These are phyloP conservation scores for Sminthurinus signatus DNA, from an alignment of 1,140 invertebrate species.

Conservation along the genomic window DNA sequence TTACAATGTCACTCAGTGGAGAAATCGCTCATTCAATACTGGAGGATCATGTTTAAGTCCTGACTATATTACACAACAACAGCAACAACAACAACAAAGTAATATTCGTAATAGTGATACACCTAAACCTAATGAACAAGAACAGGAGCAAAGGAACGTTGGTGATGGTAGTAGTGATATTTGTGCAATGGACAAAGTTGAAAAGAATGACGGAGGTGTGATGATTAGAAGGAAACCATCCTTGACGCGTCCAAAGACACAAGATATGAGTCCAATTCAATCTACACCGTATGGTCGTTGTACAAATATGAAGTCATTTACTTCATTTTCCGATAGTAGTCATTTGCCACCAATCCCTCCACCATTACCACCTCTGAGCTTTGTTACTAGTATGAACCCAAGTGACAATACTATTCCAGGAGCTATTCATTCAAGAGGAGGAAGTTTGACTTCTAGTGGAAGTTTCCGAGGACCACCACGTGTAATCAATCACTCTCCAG, in stretches of 20 bases:
- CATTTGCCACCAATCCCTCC: conserved; percentile 32
- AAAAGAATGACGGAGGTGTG: conserved; percentile 5
- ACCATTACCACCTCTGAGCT: conserved; percentile 26
- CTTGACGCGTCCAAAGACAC: conserved; percentile 11
- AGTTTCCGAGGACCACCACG: neutral
- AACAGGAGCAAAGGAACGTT: neutral
- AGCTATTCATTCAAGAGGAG: neutral
- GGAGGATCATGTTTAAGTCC: neutral
- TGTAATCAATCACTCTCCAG: conserved; percentile 5
- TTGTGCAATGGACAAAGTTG: conserved; percentile 2
- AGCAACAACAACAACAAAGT: neutral
- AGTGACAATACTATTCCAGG: neutral
- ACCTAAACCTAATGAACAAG: neutral
- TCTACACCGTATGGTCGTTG: conserved; percentile 1
- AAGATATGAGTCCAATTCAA: conserved; percentile 8
- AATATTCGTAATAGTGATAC: neutral
- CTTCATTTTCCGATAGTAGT: neutral
- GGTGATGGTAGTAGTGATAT: too few species aligned
- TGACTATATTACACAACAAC: neutral
- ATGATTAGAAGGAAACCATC: conserved; percentile 12
- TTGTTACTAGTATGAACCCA: conserved; percentile 8
- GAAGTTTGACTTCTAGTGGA: conserved; percentile 2
- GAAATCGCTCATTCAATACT: conserved; percentile 1
- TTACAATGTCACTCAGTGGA: conserved; percentile 3
- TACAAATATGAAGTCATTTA: conserved; percentile 4